Conservation (phyloP, 2,797 vertebrate genomes). For the Gambelia wislizenii region DNA sequence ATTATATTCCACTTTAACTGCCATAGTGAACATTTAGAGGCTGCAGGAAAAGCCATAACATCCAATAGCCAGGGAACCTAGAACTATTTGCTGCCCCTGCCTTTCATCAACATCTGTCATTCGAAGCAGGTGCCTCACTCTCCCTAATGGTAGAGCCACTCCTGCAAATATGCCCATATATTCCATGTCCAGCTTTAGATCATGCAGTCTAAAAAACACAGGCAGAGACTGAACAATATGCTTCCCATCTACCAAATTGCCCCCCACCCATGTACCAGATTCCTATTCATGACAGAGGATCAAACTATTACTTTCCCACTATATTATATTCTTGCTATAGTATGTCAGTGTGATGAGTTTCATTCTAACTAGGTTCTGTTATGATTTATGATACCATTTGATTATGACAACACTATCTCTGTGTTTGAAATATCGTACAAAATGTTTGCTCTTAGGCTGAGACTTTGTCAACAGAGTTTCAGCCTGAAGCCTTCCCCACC, state of each 20-base stretch:
- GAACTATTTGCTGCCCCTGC: not conserved
- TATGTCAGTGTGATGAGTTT: constrained; percentile 33
- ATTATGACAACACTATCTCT: constrained; percentile 38
- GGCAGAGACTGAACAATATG: not conserved
- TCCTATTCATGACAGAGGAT: constrained; percentile 21
- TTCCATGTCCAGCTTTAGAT: not conserved
- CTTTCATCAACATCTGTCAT: not conserved
- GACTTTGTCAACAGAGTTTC: constrained; percentile 47
- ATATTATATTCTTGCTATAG: constrained; percentile 45
- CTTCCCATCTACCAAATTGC: not conserved
- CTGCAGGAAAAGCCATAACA: not conserved
- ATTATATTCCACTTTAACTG: too few relatives aligned
- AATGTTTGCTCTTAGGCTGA: constrained; percentile 39
- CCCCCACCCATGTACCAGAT: not conserved
- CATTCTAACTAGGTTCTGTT: constrained; percentile 54
- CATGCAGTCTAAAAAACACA: not conserved
- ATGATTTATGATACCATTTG: constrained; percentile 51
- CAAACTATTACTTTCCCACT: constrained; percentile 32
- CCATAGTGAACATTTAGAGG: not conserved
- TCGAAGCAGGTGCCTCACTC: not conserved
- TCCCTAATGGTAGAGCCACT: not conserved
- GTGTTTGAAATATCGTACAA: constrained; percentile 58
- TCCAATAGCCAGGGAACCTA: not conserved
- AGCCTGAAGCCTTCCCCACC: constrained; percentile 35
- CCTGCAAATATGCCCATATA: not conserved